phyloP scores from a whole-genome alignment of 2,888 invertebrate genomes.

The Lepetodrilus schrolli region DNA sequence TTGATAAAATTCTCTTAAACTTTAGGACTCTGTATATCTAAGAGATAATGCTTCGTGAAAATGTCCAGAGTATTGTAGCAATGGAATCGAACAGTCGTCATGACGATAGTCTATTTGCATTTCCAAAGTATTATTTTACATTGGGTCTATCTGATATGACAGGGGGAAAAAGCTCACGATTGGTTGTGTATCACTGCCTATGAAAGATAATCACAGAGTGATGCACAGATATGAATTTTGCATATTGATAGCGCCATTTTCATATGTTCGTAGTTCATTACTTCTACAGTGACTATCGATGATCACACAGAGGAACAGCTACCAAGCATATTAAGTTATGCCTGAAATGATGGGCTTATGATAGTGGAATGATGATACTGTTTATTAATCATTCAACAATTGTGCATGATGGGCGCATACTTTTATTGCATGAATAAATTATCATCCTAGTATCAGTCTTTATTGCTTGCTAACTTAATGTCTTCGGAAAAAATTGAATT shows the following conservation, averaged over 20 bases:
- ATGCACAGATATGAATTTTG: not conserved
- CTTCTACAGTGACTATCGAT: not conserved
- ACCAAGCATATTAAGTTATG: not conserved
- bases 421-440: slow-evolving; percentile 9
- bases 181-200: not conserved
- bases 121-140: not conserved
- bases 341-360: slow-evolving; percentile 1
- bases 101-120: not conserved
- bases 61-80: slow-evolving; percentile 11
- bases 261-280: not conserved
- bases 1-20: slow-evolving; percentile 23
- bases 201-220: not conserved
- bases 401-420: not conserved
- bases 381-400: slow-evolving; percentile 14
- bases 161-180: not conserved
- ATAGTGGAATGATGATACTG: not conserved
- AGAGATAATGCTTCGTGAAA: not conserved
- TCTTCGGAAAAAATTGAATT: not conserved
- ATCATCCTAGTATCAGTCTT: not conserved
- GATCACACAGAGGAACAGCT: not conserved
- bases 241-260: not conserved
- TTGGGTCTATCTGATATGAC: not conserved
- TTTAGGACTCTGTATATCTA: not conserved
- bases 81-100: not conserved
- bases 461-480: not conserved